Conservation (phyloP, 2,888 invertebrate species). For the Stenichneumon culpator region DNA sequence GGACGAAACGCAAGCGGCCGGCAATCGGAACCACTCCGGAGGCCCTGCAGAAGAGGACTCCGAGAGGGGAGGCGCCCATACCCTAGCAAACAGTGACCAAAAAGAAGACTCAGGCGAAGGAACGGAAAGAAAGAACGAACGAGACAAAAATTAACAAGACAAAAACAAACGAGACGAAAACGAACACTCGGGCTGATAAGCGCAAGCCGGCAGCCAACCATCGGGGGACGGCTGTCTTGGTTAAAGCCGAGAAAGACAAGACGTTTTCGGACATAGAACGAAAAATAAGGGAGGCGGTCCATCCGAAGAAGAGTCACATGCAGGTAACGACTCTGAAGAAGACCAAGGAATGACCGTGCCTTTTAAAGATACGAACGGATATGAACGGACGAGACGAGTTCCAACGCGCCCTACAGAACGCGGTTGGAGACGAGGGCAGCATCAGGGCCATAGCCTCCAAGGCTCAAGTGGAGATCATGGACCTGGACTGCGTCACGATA, state of each 20-base stretch:
- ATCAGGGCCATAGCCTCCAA: conserved; percentile 28
- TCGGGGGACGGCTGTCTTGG: conserved; percentile 18
- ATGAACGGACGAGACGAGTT: conserved; percentile 2
- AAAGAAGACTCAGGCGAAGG: background rate
- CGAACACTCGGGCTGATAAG: background rate
- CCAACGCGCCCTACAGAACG: conserved; percentile 25
- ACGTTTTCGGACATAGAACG: conserved; percentile 12
- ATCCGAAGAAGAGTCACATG: conserved; percentile 16
- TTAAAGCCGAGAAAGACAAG: too few relatives aligned
- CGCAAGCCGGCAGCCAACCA: conserved; percentile 15
- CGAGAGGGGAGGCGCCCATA: background rate
- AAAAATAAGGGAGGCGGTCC: conserved; percentile 1
- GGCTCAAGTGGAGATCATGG: background rate
- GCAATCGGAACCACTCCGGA: conserved; percentile 16
- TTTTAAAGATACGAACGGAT: conserved; percentile 17
- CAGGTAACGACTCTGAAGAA: conserved; percentile 40
- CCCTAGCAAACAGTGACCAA: conserved; percentile 2
- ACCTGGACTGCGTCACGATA: conserved; percentile 25
- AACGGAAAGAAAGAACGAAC: background rate
- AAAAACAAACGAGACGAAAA: background rate
- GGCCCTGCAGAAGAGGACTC: background rate
- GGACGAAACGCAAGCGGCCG: conserved; percentile 3
- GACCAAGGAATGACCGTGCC: conserved; percentile 48
- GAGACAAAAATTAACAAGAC: background rate
- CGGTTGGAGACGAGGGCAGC: conserved; percentile 30